Evolutionary conservation across 2,113 vertebrate species (phyloP).

Genomic region (Melanerpes formicivorus): DNA sequence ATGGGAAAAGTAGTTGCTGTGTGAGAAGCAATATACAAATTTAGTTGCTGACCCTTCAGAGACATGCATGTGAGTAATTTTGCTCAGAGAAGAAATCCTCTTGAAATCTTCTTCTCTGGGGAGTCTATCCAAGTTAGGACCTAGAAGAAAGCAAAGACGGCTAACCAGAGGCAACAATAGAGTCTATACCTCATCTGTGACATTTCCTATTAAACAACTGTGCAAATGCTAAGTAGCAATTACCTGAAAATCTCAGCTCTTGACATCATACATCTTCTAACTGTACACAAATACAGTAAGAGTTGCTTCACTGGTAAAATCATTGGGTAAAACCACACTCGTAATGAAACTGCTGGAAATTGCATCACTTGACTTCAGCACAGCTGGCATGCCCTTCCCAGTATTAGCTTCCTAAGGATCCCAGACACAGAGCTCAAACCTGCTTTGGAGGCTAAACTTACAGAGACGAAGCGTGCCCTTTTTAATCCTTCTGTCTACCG

Average conservation of each 20-base stretch:
- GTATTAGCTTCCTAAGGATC: background rate
- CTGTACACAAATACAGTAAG: background rate
- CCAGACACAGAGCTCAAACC: background rate
- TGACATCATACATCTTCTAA: background rate
- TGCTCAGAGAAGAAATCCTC: background rate
- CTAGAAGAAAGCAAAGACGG: background rate
- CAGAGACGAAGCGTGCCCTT: background rate
- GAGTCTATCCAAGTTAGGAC: background rate
- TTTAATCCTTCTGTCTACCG: background rate
- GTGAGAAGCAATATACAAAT: background rate
- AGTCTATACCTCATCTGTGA: background rate
- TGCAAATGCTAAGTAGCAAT: background rate
- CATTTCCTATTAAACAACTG: background rate
- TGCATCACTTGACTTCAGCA: background rate
- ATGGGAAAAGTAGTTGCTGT: conserved; percentile 42
- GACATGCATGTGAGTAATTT: background rate
- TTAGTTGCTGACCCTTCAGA: background rate
- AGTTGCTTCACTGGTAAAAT: conserved; percentile 17
- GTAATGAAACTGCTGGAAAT: background rate
- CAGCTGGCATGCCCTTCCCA: background rate
- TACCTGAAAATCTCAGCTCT: background rate
- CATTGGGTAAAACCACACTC: background rate
- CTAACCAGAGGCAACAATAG: background rate
- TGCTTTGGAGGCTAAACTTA: background rate
- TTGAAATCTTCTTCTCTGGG: background rate